Base-by-base conservation (phyloP, 2,888 invertebrate species). In the Heliothis peltigera region DNA sequence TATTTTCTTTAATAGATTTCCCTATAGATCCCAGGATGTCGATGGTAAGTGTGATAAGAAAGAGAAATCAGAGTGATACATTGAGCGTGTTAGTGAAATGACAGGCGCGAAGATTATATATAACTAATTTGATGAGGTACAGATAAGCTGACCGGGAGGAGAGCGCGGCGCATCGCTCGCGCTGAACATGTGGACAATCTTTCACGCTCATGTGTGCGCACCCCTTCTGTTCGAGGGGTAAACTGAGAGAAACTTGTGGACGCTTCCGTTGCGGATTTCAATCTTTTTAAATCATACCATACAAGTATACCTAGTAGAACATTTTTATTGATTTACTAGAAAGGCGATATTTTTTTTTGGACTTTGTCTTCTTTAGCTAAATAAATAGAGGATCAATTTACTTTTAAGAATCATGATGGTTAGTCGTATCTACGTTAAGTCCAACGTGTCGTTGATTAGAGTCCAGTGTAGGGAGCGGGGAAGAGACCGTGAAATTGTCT, bases 401-500 rank as follows among this genome's bases (percentile, higher is more conserved):
- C 39, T 39, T 39, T n/a, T 39, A 39, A n/a, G 0, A 18, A 49
- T 15, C 18, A 25, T 46, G 12, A 10, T 5, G 39, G n/a, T 44
- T 19, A 8, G 73, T 64, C 80, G 69, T 84, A 80, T 92, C 93
- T 89, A 91, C 69, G 80, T 77, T 88, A 89, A 64, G 77, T 72
- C 83, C 70, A 76, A 75, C 84, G 83, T 65, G 81, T 67, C 82
- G 87, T 89, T 95, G 93, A 95, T 95, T 93, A 93, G 91, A 92
- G 93, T 93, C 91, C 91, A 83, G 84, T 80, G 88, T 62, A 89
- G 89, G 92, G 95, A 90, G 94, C 93, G 81, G 88, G 88, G 93
- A 92, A 93, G 93, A 92, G 92, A 94, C 89, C 95, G 94, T 95
- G 95, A 95, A 95, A 95, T 95, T 95, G 94, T 95, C 95, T 94